Evolutionary conservation across 2,113 vertebrate genomes (phyloP).

Genomic region (Cranoglanis bouderius): DNA sequence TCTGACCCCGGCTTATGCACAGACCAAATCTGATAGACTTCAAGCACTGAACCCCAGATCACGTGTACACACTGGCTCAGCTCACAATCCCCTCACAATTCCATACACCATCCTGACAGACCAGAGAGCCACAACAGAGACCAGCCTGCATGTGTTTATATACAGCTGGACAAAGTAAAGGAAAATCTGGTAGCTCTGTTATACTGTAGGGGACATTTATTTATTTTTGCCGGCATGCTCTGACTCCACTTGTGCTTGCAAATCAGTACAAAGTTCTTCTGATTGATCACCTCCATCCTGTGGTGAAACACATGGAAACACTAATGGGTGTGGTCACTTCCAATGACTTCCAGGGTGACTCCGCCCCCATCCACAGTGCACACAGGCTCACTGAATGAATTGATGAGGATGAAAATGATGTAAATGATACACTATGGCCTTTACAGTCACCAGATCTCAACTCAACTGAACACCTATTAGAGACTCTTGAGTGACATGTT

Average conservation of each 20-base stretch:
- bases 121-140: conserved; percentile 74
- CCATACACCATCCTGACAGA: conserved; percentile 78
- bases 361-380: neutral
- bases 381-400: neutral
- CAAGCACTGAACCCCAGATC: conserved; percentile 78
- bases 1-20: conserved; percentile 63
- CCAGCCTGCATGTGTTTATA: conserved; percentile 67
- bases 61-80: conserved; percentile 74
- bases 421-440: neutral
- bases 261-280: conserved; percentile 1
- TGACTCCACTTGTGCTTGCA: neutral
- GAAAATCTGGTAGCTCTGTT: conserved; percentile 17
- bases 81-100: conserved; percentile 74
- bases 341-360: neutral
- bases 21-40: conserved; percentile 71
- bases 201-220: neutral
- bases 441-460: neutral
- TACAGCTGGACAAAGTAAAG: neutral
- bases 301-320: neutral
- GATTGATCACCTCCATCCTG: neutral
- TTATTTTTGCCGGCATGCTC: neutral
- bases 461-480: neutral
- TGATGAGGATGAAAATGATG: neutral
- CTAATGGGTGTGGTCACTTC: neutral
- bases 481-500: neutral